Conservation (phyloP, 2,888 invertebrate genomes). For the Tipula vernalis region DNA sequence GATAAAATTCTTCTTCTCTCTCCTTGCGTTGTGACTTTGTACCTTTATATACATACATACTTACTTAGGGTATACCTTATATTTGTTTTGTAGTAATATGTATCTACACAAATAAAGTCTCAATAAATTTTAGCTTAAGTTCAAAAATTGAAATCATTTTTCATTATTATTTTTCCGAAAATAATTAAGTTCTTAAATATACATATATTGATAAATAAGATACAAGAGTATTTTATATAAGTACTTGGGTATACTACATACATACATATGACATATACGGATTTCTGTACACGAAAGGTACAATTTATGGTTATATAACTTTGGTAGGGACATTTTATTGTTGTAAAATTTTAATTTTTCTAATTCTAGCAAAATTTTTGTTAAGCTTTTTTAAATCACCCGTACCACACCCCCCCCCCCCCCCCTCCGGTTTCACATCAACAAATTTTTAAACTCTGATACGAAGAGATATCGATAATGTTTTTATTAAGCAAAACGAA, state of each 20-base stretch:
- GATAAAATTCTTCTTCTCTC: neutral
- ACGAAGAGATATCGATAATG: neutral
- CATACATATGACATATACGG: neutral
- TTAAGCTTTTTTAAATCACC: neutral
- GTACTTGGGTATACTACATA: neutral
- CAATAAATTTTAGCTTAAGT: neutral
- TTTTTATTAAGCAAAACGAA: neutral
- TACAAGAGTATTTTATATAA: neutral
- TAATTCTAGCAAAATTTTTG: neutral
- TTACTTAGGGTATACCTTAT: neutral
- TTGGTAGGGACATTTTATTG: neutral
- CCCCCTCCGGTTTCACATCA: neutral
- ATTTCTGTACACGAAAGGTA: neutral
- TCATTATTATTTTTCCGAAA: neutral
- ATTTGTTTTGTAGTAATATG: neutral
- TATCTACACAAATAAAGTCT: neutral
- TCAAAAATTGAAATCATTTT: neutral
- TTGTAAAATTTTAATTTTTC: neutral
- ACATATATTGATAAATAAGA: neutral
- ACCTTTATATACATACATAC: neutral
- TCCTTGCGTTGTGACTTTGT: neutral
- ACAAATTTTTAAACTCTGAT: neutral
- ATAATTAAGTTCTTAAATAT: neutral
- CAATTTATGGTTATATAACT: neutral
- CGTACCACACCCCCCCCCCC: neutral